Base-by-base conservation (phyloP, 2,888 invertebrate genomes). In the Monoplex corrugatus region DNA sequence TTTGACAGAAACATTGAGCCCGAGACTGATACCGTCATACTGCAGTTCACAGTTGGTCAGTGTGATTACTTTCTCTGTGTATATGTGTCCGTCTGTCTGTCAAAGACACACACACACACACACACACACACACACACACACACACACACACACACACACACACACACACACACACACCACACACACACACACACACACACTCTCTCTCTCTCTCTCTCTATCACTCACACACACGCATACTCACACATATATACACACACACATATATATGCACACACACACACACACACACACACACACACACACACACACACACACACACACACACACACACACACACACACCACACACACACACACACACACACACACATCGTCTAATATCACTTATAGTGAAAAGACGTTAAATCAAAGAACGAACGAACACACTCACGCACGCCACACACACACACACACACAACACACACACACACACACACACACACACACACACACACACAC, bases 41-140 rank as follows among this genome's bases (percentile, higher is more conserved):
- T 95, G 23, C 93, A 94, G 90, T 93, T 95, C 85, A 90, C 91
- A 10, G 92, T 92, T 83, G 94, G 94, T 95, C n/a, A 86, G 89
- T 68, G 8, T 1, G n/a, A 44, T 82, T n/a, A 13, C 50, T 50
- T 8, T 50, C 50, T 50, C 10, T 50, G 10, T 50, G 75, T n/a
- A 8, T n/a, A 10, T 16, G 8, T 57, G 6, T 50, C 32, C 50
- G 32, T 35, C 84, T 84, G 50, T 35, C 50, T 84, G 38, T 45
- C 50, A 13, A 72, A 10, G 6, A n/a, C n/a, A n/a, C n/a, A n/a
- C n/a, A n/a, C n/a, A n/a, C n/a, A n/a, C n/a, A n/a, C n/a, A n/a
- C n/a, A 50, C 50, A 50, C 10, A 50, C 50, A 50, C 10, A 50
- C 50, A 50, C 50, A 19, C 19, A 50, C 50, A 50, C 50, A 75